phyloP scores from a whole-genome alignment of 2,888 invertebrate genomes.

The Zonitis immaculata region DNA sequence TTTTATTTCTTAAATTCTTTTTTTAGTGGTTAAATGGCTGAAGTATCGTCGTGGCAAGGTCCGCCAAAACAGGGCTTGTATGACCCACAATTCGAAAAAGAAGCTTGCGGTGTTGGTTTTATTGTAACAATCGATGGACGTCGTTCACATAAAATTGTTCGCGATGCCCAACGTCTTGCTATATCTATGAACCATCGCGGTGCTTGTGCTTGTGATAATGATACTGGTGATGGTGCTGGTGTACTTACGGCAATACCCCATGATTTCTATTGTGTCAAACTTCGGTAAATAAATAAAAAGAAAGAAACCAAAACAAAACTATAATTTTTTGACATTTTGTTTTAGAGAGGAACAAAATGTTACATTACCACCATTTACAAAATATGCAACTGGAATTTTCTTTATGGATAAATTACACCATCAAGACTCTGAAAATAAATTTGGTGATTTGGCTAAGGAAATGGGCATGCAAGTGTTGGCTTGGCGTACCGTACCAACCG shows the following conservation, averaged over 20 bases:
- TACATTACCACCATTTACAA: constrained; percentile 78
- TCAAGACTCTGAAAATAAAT: constrained; percentile 73
- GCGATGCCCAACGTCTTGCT: constrained; percentile 92
- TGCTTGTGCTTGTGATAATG: constrained; percentile 98
- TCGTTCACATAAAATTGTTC: constrained; percentile 91
- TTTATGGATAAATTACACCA: constrained; percentile 85
- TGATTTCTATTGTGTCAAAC: constrained; percentile 78
- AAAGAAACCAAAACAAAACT: no score
- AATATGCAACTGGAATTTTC: constrained; percentile 95
- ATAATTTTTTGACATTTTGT: no score
- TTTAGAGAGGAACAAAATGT: constrained; percentile 75
- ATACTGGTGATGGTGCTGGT: constrained; percentile 98
- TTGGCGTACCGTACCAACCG: constrained; percentile 92
- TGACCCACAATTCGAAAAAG: constrained; percentile 92
- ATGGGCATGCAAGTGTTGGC: constrained; percentile 78
- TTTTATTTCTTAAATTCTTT: constrained; percentile 8
- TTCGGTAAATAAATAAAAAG: no score
- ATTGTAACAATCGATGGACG: constrained; percentile 97
- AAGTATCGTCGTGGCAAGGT: constrained; percentile 62
- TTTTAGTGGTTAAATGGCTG: constrained; percentile 44
- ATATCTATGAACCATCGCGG: constrained; percentile 99
- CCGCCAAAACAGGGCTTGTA: constrained; percentile 90
- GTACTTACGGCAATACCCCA: constrained; percentile 96
- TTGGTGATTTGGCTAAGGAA: constrained; percentile 74
- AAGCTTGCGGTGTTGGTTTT: constrained; percentile 99